phyloP scores from a whole-genome alignment of 2,888 invertebrate genomes.

The Parochlus steinenii region DNA sequence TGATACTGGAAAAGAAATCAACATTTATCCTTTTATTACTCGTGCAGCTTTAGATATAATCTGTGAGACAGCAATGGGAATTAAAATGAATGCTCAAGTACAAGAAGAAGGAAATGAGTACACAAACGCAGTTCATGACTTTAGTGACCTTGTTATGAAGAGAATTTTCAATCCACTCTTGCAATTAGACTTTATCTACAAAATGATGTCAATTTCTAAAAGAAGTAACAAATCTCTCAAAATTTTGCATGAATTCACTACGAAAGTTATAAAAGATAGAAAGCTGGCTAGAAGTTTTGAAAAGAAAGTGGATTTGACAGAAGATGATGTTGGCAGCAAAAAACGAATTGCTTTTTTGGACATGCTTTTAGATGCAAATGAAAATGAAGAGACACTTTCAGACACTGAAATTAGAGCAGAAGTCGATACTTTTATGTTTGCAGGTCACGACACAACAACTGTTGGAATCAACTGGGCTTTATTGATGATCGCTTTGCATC shows the following conservation, averaged over 20 bases:
- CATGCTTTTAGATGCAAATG: slow-evolving; percentile 40
- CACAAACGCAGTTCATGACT: slow-evolving; percentile 54
- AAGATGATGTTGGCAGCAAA: slow-evolving; percentile 30
- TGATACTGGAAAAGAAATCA: slow-evolving; percentile 29
- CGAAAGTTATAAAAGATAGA: slow-evolving; percentile 33
- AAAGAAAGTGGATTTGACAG: not conserved
- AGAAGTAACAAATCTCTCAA: slow-evolving; percentile 33
- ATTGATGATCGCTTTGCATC: slow-evolving; percentile 31
- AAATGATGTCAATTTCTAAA: slow-evolving; percentile 39
- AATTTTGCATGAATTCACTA: slow-evolving; percentile 36
- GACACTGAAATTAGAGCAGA: slow-evolving; percentile 46
- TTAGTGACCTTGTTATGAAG: slow-evolving; percentile 22
- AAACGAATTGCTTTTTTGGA: slow-evolving; percentile 51
- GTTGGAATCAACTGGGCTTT: slow-evolving; percentile 34
- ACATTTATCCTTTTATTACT: slow-evolving; percentile 39
- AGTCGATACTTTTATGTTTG: slow-evolving; percentile 61
- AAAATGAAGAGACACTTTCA: slow-evolving; percentile 39
- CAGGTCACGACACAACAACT: slow-evolving; percentile 37
- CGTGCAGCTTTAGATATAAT: slow-evolving; percentile 38
- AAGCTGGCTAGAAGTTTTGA: no score
- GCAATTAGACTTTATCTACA: slow-evolving; percentile 25
- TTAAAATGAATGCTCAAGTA: slow-evolving; percentile 44
- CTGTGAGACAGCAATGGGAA: slow-evolving; percentile 62
- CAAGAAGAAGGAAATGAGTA: slow-evolving; percentile 51
- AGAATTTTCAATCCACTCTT: slow-evolving; percentile 28